These are phyloP conservation scores for Tapirus indicus DNA, from an alignment of 2,797 vertebrate species.

Conservation along the genomic window DNA sequence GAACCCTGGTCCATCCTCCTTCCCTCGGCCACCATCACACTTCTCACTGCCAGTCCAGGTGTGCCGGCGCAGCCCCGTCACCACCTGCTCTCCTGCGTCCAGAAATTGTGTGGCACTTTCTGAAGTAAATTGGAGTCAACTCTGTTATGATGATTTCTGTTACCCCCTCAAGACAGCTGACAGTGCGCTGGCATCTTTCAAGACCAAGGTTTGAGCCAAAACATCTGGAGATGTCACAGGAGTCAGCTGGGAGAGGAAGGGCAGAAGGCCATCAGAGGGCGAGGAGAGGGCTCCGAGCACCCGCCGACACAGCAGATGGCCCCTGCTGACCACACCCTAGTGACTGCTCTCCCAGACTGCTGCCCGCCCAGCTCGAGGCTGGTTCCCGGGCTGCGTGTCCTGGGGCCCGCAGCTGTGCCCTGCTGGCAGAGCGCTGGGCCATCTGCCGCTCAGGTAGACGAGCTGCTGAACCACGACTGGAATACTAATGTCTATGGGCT, in stretches of 20 bases:
- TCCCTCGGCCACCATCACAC: background rate
- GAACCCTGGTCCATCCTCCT: fast-evolving
- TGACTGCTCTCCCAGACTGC: background rate
- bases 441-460: fast-evolving
- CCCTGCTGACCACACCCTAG: fast-evolving
- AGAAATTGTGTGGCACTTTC: fast-evolving
- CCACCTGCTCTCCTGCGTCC: background rate
- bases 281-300: background rate
- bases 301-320: fast-evolving
- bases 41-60: fast-evolving
- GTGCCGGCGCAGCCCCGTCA: fast-evolving
- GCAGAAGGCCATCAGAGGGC: fast-evolving
- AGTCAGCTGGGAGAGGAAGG: background rate
- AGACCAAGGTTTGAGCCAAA: background rate
- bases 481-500: fast-evolving
- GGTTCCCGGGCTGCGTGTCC: background rate
- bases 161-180: background rate
- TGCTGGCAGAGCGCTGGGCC: background rate
- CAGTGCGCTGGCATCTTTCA: background rate
- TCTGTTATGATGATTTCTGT: background rate
- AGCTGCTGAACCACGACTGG: fast-evolving
- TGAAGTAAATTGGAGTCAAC: background rate
- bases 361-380: fast-evolving
- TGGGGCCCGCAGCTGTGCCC: background rate
- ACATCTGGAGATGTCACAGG: background rate